These are phyloP conservation scores for Elaphurus davidianus DNA, from an alignment of 2,113 vertebrate species.

Conservation along the genomic window DNA sequence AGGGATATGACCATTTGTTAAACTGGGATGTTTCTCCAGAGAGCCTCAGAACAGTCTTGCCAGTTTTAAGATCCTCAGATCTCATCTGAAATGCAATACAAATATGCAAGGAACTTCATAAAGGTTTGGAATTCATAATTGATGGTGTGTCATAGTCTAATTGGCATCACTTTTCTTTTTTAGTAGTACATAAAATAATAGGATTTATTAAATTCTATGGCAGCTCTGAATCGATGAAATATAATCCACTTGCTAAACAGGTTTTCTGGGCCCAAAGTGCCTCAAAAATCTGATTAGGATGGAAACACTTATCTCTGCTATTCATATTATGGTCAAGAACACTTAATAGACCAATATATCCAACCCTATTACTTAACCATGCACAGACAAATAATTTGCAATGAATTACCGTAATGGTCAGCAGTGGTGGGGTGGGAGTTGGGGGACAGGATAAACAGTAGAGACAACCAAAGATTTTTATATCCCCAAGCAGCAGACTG, in stretches of 20 bases:
- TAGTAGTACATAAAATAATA: constrained; percentile 38
- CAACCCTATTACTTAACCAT: constrained; percentile 13
- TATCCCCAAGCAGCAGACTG: neutral
- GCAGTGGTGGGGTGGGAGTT: neutral
- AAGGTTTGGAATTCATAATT: neutral
- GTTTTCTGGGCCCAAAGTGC: constrained; percentile 17
- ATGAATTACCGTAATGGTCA: constrained; percentile 20
- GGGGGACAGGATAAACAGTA: neutral
- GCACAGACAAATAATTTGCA: neutral
- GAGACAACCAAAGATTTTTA: neutral
- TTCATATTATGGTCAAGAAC: constrained; percentile 28
- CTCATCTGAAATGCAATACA: neutral
- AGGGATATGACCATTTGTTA: neutral
- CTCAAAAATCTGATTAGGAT: constrained; percentile 44
- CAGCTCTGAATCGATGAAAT: constrained; percentile 38
- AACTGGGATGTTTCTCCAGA: neutral
- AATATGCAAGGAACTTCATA: neutral
- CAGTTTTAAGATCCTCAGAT: neutral
- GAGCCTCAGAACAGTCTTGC: neutral
- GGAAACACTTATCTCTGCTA: constrained; percentile 28
- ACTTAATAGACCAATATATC: constrained; percentile 1
- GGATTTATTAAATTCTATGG: constrained; percentile 30
- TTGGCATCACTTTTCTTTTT: neutral
- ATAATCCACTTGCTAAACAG: constrained; percentile 36
- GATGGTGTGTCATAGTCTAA: neutral